Conservation (phyloP, 2,113 vertebrate genomes). For the Tachuris rubrigastra region DNA sequence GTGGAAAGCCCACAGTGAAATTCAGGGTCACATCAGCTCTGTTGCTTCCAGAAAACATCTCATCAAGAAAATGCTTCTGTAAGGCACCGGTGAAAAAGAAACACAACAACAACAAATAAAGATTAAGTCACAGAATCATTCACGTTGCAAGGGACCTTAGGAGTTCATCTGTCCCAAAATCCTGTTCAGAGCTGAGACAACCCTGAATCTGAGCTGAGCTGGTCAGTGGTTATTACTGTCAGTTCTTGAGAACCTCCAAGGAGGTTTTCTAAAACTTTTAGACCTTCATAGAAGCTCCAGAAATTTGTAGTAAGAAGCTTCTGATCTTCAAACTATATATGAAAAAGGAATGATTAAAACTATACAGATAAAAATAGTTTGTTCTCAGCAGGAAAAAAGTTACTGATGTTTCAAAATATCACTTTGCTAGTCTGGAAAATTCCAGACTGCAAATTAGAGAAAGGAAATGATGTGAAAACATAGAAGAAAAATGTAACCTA, state of each 20-base stretch:
- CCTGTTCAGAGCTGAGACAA: neutral
- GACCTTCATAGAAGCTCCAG: neutral
- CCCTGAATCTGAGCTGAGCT: neutral
- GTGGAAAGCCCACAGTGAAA: neutral
- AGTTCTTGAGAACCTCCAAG: neutral
- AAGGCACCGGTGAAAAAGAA: neutral
- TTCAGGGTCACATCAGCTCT: neutral
- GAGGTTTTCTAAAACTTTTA: neutral
- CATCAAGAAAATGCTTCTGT: neutral
- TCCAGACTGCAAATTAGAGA: neutral
- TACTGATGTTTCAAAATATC: neutral
- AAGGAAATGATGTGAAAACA: neutral
- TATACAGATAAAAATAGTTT: neutral
- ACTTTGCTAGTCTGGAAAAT: neutral
- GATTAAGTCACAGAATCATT: neutral
- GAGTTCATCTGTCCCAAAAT: neutral
- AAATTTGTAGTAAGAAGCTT: neutral
- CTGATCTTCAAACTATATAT: neutral
- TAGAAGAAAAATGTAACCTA: neutral
- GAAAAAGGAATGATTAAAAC: neutral
- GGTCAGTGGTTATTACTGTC: neutral
- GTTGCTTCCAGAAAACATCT: neutral
- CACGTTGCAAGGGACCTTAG: neutral
- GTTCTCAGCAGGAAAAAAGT: neutral
- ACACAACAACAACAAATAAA: too few species aligned